Evolutionary conservation across 2,113 vertebrate species (phyloP).

Genomic region (Phylloscopus trochilus): DNA sequence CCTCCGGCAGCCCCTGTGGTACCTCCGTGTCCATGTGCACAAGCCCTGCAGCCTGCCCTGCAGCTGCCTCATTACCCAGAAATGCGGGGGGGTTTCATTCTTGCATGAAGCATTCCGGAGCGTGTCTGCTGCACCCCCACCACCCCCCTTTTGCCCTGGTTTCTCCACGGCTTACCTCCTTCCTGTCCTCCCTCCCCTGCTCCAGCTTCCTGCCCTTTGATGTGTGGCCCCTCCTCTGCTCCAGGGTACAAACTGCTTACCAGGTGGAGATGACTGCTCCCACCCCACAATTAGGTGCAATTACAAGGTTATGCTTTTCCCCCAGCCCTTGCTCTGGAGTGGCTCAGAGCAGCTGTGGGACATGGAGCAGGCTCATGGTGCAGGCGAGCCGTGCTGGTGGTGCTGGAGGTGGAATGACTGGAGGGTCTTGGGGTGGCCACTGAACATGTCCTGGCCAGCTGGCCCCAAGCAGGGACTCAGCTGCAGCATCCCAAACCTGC

Average conservation of each 20-base stretch:
- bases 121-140: not conserved
- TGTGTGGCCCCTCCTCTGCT: constrained; percentile 10
- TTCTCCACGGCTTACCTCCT: not conserved
- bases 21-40: not conserved
- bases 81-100: not conserved
- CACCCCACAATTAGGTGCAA: constrained; percentile 6
- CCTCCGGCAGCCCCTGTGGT: not conserved
- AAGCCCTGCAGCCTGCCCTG: not conserved
- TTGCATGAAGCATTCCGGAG: not conserved
- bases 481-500: not conserved
- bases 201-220: constrained; percentile 36
- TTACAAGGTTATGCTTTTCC: not conserved
- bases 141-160: not conserved
- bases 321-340: not conserved
- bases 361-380: not conserved
- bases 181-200: not conserved
- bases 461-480: not conserved
- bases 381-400: rapidly evolving
- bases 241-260: not conserved
- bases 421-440: not conserved
- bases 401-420: not conserved
- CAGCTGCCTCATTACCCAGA: not conserved
- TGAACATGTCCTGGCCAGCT: not conserved
- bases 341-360: not conserved
- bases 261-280: not conserved